Evolutionary conservation across 2,113 vertebrate species (phyloP).

Genomic region (Arvicanthis niloticus): DNA sequence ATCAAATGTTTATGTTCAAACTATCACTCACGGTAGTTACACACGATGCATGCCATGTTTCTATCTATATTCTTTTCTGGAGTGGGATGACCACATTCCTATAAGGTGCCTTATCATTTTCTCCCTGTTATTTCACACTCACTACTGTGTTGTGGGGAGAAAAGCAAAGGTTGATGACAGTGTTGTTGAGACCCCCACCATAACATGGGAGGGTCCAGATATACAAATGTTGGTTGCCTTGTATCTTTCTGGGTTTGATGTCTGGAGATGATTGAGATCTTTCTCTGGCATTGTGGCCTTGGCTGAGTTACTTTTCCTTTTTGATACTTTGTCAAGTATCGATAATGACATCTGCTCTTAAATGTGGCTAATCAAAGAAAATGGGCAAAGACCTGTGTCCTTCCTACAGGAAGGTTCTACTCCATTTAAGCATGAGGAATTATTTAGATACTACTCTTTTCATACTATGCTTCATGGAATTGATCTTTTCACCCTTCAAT

Average conservation of each 20-base stretch:
- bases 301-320: constrained; percentile 58
- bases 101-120: neutral
- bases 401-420: constrained; percentile 53
- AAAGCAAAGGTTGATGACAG: constrained; percentile 13
- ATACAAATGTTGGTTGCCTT: constrained; percentile 29
- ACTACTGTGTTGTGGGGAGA: neutral
- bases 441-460: constrained; percentile 77
- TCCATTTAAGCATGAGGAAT: constrained; percentile 69
- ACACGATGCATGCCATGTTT: neutral
- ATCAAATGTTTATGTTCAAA: constrained; percentile 19
- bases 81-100: neutral
- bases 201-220: constrained; percentile 18
- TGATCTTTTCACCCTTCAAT: constrained; percentile 76
- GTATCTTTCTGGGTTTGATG: neutral
- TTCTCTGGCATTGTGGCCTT: constrained; percentile 48
- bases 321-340: constrained; percentile 60
- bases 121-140: neutral
- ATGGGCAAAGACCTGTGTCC: constrained; percentile 57
- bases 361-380: constrained; percentile 72
- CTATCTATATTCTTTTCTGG: neutral
- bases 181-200: neutral
- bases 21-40: neutral
- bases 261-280: constrained; percentile 38
- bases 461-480: constrained; percentile 72
- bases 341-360: constrained; percentile 63